A percentile compares a stretch with the other conserved stretches of the same genome.
phyloP scores from a whole-genome alignment of 2,888 invertebrate genomes.

The Pteria penguin region DNA sequence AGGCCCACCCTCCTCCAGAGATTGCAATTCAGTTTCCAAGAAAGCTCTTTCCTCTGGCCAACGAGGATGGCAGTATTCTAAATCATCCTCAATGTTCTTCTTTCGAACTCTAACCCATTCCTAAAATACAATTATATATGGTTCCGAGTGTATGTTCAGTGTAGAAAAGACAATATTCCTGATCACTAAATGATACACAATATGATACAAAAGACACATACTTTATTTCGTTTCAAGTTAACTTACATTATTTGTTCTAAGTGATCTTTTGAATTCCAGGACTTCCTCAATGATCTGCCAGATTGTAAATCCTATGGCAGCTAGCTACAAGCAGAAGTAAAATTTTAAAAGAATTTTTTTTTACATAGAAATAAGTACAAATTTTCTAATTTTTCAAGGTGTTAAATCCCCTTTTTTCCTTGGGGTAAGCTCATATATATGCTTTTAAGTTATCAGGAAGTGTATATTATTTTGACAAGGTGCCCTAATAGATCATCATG shows the following conservation, averaged over 20 bases:
- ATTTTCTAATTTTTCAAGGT: no score
- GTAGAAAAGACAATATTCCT: not conserved
- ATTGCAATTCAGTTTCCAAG: slow-evolving; percentile 64
- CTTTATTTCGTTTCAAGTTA: not conserved
- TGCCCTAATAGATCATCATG: no score
- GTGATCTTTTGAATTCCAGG: slow-evolving; percentile 70
- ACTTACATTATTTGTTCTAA: slow-evolving; percentile 63
- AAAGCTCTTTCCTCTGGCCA: slow-evolving; percentile 78
- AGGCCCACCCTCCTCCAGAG: slow-evolving; percentile 65
- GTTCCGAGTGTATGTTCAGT: not conserved
- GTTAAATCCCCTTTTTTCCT: no score
- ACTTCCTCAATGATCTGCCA: slow-evolving; percentile 77
- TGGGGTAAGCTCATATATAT: no score
- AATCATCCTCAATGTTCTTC: slow-evolving; percentile 69
- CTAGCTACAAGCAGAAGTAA: slow-evolving; percentile 53
- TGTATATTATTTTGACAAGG: no score
- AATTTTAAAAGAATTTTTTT: not conserved
- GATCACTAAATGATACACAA: not conserved
- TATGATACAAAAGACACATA: not conserved
- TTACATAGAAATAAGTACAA: no score
- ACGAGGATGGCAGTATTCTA: slow-evolving; percentile 74
- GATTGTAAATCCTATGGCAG: slow-evolving; percentile 70
- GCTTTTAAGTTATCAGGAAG: no score
- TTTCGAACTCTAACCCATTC: slow-evolving; percentile 58
- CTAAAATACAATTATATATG: not conserved